Evolutionary conservation across 2,113 vertebrate genomes (phyloP), one percentile per base, ranked within the genome.

Genomic region (Psittacus erithacus): DNA sequence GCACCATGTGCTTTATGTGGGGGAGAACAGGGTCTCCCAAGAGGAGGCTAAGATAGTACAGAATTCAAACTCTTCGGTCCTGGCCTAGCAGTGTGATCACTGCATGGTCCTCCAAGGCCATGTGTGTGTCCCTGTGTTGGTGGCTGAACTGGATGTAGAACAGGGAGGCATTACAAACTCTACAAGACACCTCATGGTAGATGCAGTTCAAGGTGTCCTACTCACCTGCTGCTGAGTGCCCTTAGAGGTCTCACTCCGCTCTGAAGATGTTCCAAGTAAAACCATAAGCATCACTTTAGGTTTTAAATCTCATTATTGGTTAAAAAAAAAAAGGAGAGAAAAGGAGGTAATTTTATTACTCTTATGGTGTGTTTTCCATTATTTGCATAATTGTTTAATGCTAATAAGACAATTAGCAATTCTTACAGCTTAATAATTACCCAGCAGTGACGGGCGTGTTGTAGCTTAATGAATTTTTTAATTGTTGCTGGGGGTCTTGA

Each of bases 361-460:
- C 77, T 95, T 96, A 92, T 29, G 43, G 69, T 86, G 93, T 95
- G 95, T 97, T 97, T 97, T 96, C 88, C 71, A 50, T 92, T 97
- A 94, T 97, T 97, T 97, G 96, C 97, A 95, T 97, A 98, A 98
- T 94, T 96, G 92, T 91, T 95, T 92, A 97, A 96, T 97, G 95
- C 96, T 97, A 97, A 96, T 97, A 98, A 95, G 96, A 97, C 95
- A 95, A 93, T 97, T 97, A 97, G 88, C 79, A 89, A 96, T 97
- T 97, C 87, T 96, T 96, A 94, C 93, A 96, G 94, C 96, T 95
- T 97, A 97, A 97, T 96, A 94, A 97, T 97, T 97, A 97, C 76
- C 65, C 88, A 39, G 93, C 81, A 90, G 94, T 92, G 69, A 90
- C 63, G 95, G 82, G 94, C 71, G 88, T 96, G 76, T 78, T 95